phyloP scores from a whole-genome alignment of 2,888 invertebrate species.

The Abscondita cerata region DNA sequence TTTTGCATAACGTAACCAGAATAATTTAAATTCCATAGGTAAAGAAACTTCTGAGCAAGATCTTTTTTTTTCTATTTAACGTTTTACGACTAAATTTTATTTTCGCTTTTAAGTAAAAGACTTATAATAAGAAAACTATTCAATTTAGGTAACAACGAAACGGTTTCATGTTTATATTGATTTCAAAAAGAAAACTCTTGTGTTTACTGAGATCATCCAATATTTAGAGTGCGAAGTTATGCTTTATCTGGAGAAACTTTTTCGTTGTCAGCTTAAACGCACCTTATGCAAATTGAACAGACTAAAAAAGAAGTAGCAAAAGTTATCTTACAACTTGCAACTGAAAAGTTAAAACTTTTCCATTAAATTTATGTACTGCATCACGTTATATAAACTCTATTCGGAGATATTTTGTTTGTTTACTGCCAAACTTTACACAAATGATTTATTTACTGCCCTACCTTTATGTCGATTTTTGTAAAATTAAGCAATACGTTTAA shows the following conservation, averaged over 20 bases:
- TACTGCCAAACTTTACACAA: constrained; percentile 22
- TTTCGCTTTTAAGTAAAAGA: too few relatives aligned
- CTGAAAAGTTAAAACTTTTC: constrained; percentile 34
- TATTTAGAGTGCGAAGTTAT: constrained; percentile 31
- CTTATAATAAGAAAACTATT: background rate
- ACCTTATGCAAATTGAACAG: constrained; percentile 30
- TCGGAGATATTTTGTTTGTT: constrained; percentile 22
- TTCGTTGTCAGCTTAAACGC: constrained; percentile 30
- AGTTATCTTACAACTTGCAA: constrained; percentile 31
- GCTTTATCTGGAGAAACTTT: constrained; percentile 29
- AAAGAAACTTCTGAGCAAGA: too few relatives aligned
- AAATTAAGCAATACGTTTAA: too few relatives aligned
- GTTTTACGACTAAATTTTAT: too few relatives aligned
- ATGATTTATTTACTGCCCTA: constrained; percentile 24
- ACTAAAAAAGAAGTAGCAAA: constrained; percentile 19
- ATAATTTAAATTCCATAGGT: too few relatives aligned
- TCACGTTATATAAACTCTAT: constrained; percentile 23
- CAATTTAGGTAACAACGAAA: background rate
- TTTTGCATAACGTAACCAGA: too few relatives aligned
- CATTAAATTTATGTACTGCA: constrained; percentile 34
- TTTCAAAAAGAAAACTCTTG: constrained; percentile 6
- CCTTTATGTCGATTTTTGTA: too few relatives aligned
- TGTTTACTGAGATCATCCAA: constrained; percentile 10
- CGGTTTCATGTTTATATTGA: constrained; percentile 12
- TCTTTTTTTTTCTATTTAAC: too few relatives aligned